A percentile compares a stretch with the other conserved stretches of the same genome.
Evolutionary conservation across 2,888 invertebrate genomes (phyloP).

Genomic region (Nipponacmea schrenckii): DNA sequence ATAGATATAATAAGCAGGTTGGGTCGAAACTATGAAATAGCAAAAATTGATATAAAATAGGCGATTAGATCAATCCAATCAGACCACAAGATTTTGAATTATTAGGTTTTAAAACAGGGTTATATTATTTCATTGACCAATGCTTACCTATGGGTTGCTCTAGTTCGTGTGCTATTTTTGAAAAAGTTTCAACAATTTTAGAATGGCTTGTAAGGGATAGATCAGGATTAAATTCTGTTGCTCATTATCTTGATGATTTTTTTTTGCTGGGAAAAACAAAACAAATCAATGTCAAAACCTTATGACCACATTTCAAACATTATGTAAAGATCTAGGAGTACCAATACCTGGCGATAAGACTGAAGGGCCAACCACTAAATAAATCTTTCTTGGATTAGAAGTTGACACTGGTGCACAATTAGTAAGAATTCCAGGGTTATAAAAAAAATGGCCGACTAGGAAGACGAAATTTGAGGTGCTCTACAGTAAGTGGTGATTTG

Average conservation of each 20-base stretch:
- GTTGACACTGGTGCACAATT: conserved; percentile 10
- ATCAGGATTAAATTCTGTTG: neutral
- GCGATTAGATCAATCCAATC: neutral
- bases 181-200: too few relatives aligned
- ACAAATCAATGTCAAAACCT: neutral
- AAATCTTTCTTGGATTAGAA: conserved; percentile 11
- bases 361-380: conserved; percentile 4
- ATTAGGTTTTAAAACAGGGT: neutral
- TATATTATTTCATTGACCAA: neutral
- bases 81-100: neutral
- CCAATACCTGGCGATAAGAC: neutral
- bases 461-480: too few relatives aligned
- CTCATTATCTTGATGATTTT: conserved; percentile 2
- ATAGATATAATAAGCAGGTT: neutral
- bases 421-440: conserved; percentile 16
- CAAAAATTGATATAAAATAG: neutral
- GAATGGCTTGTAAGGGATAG: neutral
- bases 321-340: neutral
- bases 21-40: neutral
- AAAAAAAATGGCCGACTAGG: too few relatives aligned
- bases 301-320: neutral
- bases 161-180: neutral
- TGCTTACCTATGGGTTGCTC: neutral
- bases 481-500: too few relatives aligned
- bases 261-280: neutral